phyloP scores from a whole-genome alignment of 2,113 vertebrate genomes.

The Acanthochromis polyacanthus region DNA sequence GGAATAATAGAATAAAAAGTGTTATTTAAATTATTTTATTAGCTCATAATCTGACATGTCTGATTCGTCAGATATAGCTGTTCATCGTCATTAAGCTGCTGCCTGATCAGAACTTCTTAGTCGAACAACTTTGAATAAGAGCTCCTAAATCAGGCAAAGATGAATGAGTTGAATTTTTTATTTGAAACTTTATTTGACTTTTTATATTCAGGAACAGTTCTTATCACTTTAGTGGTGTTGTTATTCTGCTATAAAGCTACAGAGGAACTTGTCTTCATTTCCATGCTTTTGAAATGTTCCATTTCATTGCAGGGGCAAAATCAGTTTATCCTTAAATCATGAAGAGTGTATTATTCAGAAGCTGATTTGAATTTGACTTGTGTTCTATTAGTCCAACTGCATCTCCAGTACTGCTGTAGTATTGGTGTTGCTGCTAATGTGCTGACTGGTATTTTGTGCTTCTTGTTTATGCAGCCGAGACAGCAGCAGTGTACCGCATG shows the following conservation, averaged over 20 bases:
- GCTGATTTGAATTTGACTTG: constrained; percentile 29
- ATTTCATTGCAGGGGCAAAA: constrained; percentile 24
- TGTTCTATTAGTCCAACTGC: constrained; percentile 17
- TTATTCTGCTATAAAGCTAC: constrained; percentile 4
- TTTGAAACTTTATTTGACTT: neutral
- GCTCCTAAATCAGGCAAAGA: neutral
- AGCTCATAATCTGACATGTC: constrained; percentile 8
- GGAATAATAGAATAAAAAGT: constrained; percentile 15
- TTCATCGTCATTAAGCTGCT: constrained; percentile 4
- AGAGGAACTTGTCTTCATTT: constrained; percentile 40
- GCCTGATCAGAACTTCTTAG: constrained; percentile 8
- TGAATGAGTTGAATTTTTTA: constrained; percentile 10
- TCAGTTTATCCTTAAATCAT: constrained; percentile 49
- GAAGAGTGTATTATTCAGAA: constrained; percentile 31
- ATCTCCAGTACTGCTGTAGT: constrained; percentile 14
- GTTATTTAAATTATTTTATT: constrained; percentile 21
- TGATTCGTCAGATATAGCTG: neutral
- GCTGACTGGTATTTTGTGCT: constrained; percentile 6
- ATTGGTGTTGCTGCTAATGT: constrained; percentile 24
- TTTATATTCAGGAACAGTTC: neutral
- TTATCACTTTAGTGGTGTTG: constrained; percentile 38
- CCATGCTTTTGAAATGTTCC: constrained; percentile 59
- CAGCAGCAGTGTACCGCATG: constrained; percentile 23
- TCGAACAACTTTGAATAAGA: neutral
- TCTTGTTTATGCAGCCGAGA: constrained; percentile 10